Evolutionary conservation across 23 tunicate genomes (phyloP), one percentile per base, ranked within the genome.

Genomic region (Styela plicata): DNA sequence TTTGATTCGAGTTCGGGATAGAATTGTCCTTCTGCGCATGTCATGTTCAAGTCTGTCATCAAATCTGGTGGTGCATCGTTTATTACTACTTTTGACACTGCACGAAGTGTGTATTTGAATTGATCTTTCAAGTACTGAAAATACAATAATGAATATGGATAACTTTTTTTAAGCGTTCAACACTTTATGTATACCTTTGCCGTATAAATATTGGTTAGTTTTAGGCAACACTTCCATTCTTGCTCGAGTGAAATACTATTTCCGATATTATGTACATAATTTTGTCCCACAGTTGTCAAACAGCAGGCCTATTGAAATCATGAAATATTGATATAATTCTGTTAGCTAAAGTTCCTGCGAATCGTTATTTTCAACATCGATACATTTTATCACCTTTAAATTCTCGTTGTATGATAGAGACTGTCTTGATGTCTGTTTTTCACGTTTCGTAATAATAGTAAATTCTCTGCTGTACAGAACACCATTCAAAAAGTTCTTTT

Each of bases 401-500:
- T 31, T 83, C 25, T 74, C 69, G 13, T 74, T 63, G 22, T 73
- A 35, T 22, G 31, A 52, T 23, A 84, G 17, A 2, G 76, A 26
- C 35, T 79, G 82, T 36, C 44, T 22, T 25, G 62, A 31, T 28
- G 57, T 25, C 17, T 64, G 33, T 35, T 65, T 74, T 28, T 68
- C 31, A 28, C 82, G 65, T 17, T 29, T 66, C 26, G 88, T 84
- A 33, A 84, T 77, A 13, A 84, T 79, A 2, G 88, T 75, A 20
- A 84, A 70, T 20, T 79, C 83, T 44, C 75, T 69, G 27, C 88
- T 69, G 74, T 74, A 84, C 28, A 84, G 36, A 44, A 84, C 62
- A 74, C 88, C 76, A 33, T 84, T 53, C 25, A 44, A 44, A 25
- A 84, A 84, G 75, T 74, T 61, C 13, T 63, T 35, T 33, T 27